These are phyloP conservation scores for Eptesicus fuscus DNA, from an alignment of 2,113 vertebrate species.

Conservation along the genomic window DNA sequence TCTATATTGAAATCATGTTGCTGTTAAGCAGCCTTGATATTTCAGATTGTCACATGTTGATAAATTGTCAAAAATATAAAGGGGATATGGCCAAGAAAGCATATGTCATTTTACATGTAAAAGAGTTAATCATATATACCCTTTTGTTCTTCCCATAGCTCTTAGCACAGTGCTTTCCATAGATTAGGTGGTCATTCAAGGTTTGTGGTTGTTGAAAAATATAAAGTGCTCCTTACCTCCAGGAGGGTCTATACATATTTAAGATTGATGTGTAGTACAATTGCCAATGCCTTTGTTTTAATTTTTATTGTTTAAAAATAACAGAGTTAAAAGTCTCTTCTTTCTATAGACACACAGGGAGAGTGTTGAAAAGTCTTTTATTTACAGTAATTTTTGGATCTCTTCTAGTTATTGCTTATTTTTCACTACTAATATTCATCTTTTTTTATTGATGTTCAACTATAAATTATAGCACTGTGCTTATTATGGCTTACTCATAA, in stretches of 20 bases:
- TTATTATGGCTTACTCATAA: slow-evolving; percentile 49
- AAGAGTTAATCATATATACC: neutral
- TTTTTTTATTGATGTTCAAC: slow-evolving; percentile 50
- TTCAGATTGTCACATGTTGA: neutral
- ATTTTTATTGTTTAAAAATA: slow-evolving; percentile 36
- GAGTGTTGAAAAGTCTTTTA: slow-evolving; percentile 36
- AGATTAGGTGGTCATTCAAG: neutral
- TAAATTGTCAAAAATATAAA: slow-evolving; percentile 28
- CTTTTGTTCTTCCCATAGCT: neutral
- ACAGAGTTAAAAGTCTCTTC: neutral
- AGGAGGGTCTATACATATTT: neutral
- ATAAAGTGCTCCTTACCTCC: neutral
- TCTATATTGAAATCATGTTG: slow-evolving; percentile 13
- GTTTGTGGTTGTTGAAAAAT: neutral
- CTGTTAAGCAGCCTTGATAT: neutral
- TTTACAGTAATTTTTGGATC: slow-evolving; percentile 28
- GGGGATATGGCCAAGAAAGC: neutral
- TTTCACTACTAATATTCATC: slow-evolving; percentile 25
- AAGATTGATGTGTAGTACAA: neutral
- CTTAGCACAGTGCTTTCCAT: neutral
- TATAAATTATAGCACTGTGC: slow-evolving; percentile 42
- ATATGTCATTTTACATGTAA: neutral
- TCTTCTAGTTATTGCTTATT: slow-evolving; percentile 53
- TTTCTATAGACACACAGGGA: neutral
- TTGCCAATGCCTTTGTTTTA: neutral